These are phyloP conservation scores for Leptocoma aspasia DNA, from an alignment of 2,113 vertebrate species.

Conservation along the genomic window DNA sequence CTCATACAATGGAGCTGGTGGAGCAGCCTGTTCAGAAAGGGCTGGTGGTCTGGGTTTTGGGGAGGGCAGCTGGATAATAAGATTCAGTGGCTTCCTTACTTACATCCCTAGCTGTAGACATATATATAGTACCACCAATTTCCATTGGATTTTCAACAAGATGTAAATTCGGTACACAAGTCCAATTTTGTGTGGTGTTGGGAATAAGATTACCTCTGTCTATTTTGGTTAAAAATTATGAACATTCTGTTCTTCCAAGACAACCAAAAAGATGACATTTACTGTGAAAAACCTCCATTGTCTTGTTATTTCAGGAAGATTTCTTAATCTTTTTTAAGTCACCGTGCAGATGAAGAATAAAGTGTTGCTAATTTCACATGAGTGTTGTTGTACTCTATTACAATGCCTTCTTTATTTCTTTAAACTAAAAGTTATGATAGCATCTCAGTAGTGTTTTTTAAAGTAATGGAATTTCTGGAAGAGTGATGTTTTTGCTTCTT, in stretches of 20 bases:
- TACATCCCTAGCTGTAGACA: background rate
- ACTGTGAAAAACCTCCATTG: background rate
- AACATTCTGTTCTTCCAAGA: background rate
- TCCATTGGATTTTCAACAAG: background rate
- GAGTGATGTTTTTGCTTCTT: background rate
- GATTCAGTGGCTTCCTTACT: background rate
- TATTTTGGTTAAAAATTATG: background rate
- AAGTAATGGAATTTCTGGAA: conserved; percentile 1
- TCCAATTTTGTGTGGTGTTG: background rate
- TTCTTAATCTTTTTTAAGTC: background rate
- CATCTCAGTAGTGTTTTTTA: background rate
- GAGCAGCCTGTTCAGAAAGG: background rate
- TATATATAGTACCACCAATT: background rate
- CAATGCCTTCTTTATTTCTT: background rate
- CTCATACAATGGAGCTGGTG: background rate
- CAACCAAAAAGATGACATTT: background rate
- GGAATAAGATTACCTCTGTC: background rate
- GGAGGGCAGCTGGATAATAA: background rate
- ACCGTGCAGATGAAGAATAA: background rate
- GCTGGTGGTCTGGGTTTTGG: background rate
- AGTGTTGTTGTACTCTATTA: background rate
- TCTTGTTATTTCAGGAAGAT: background rate
- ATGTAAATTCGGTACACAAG: background rate
- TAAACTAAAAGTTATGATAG: background rate
- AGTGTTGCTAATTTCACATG: background rate